phyloP scores from a whole-genome alignment of 2,113 vertebrate genomes.

The Sphaerodactylus townsendi region DNA sequence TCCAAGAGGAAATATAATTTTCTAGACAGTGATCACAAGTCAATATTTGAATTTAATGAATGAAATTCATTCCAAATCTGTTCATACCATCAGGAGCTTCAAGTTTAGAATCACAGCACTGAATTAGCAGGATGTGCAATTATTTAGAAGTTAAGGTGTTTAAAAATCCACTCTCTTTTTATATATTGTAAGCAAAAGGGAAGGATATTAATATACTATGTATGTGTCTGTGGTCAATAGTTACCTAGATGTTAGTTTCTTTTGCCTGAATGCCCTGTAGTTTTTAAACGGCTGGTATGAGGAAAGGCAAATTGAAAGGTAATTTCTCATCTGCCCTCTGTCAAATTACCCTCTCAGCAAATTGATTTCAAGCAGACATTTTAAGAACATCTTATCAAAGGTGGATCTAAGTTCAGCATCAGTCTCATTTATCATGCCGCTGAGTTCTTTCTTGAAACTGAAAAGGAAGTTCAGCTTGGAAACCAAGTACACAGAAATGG shows the following conservation, averaged over 20 bases:
- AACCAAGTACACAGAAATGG: neutral
- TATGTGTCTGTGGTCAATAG: neutral
- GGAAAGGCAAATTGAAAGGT: constrained; percentile 17
- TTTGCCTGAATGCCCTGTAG: neutral
- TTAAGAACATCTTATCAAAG: constrained; percentile 20
- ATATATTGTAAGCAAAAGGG: neutral
- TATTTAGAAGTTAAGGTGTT: constrained; percentile 3
- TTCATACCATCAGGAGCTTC: neutral
- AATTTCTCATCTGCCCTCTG: constrained; percentile 2
- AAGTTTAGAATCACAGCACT: neutral
- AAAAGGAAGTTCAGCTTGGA: neutral
- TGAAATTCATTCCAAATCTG: neutral
- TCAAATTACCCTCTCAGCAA: constrained; percentile 10
- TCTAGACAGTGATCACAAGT: neutral
- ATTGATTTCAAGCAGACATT: constrained; percentile 8
- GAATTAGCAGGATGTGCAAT: neutral
- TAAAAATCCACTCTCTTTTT: neutral
- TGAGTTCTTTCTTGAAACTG: neutral
- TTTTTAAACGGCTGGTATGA: neutral
- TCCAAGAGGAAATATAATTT: constrained; percentile 37
- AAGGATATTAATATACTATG: neutral
- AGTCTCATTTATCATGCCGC: neutral
- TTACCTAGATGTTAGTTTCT: neutral
- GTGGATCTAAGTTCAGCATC: constrained; percentile 15
- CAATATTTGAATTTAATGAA: neutral